These are phyloP conservation scores for Sphaeridia pumilis DNA, from an alignment of 2,888 invertebrate species.

Conservation along the genomic window DNA sequence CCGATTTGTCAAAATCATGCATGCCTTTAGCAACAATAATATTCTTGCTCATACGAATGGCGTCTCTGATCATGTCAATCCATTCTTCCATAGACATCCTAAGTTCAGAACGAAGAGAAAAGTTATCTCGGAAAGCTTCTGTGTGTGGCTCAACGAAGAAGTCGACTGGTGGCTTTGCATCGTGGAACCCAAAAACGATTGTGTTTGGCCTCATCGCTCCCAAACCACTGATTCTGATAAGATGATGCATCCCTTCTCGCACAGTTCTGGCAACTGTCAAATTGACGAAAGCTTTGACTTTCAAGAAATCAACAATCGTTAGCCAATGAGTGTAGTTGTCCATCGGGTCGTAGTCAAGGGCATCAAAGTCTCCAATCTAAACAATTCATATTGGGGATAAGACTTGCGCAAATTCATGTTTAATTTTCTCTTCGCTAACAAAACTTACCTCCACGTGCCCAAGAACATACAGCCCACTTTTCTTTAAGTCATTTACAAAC, in stretches of 20 bases:
- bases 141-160: slow-evolving; percentile 49
- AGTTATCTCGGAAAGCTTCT: slow-evolving; percentile 30
- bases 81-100: slow-evolving; percentile 48
- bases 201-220: slow-evolving; percentile 99
- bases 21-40: slow-evolving; percentile 88
- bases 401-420: background rate
- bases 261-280: slow-evolving; percentile 74
- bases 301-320: slow-evolving; percentile 84
- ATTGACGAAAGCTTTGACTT: slow-evolving; percentile 91
- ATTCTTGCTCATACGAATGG: slow-evolving; percentile 86
- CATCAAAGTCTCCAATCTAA: slow-evolving; percentile 40
- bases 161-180: slow-evolving; percentile 59
- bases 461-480: slow-evolving; percentile 76
- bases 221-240: slow-evolving; percentile 80
- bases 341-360: slow-evolving; percentile 53
- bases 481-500: slow-evolving; percentile 96
- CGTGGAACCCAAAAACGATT: slow-evolving; percentile 76
- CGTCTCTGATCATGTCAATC: slow-evolving; percentile 73
- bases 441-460: slow-evolving; percentile 62
- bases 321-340: slow-evolving; percentile 78
- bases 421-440: background rate
- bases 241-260: slow-evolving; percentile 80
- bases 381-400: slow-evolving; percentile 8
- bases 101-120: slow-evolving; percentile 23
- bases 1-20: slow-evolving; percentile 64